Percentiles rank a stretch among this genome's conserved stretches.
Evolutionary conservation across 2,888 invertebrate genomes (phyloP).

Genomic region (Yponomeuta evonymella): DNA sequence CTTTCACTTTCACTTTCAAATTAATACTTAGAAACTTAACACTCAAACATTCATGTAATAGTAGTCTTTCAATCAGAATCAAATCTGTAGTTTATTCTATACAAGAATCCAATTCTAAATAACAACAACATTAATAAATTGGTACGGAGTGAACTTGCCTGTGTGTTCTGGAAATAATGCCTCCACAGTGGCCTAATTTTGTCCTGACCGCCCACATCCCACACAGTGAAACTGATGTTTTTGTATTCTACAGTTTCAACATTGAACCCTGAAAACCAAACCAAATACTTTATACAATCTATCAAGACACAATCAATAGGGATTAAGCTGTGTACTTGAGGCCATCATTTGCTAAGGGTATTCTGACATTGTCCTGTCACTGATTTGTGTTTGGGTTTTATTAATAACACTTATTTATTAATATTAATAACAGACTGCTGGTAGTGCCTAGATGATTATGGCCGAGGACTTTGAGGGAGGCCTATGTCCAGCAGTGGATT

Average conservation of each 20-base stretch:
- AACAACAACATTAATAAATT: not conserved
- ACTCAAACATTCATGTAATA: too few relatives aligned
- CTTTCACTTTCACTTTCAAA: too few relatives aligned
- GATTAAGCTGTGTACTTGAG: not conserved
- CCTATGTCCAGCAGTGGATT: too few relatives aligned
- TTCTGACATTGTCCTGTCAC: too few relatives aligned
- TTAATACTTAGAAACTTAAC: too few relatives aligned
- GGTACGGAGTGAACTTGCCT: conserved; percentile 72
- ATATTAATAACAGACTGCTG: too few relatives aligned
- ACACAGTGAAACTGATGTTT: conserved; percentile 98
- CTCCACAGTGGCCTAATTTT: conserved; percentile 98
- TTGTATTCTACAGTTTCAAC: conserved; percentile 99
- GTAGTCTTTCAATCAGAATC: too few relatives aligned
- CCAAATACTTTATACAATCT: not conserved
- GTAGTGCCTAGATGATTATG: too few relatives aligned
- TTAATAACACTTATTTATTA: not conserved
- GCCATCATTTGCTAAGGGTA: too few relatives aligned
- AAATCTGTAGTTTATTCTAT: too few relatives aligned
- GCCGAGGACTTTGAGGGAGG: too few relatives aligned
- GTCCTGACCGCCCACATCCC: conserved; percentile 98
- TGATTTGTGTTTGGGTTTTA: not conserved
- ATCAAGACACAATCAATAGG: not conserved
- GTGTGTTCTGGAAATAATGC: conserved; percentile 99
- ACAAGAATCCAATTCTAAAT: too few relatives aligned
- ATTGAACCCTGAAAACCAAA: conserved; percentile 87